phyloP scores from a whole-genome alignment of 2,797 vertebrate species.

The Monodelphis domestica region DNA sequence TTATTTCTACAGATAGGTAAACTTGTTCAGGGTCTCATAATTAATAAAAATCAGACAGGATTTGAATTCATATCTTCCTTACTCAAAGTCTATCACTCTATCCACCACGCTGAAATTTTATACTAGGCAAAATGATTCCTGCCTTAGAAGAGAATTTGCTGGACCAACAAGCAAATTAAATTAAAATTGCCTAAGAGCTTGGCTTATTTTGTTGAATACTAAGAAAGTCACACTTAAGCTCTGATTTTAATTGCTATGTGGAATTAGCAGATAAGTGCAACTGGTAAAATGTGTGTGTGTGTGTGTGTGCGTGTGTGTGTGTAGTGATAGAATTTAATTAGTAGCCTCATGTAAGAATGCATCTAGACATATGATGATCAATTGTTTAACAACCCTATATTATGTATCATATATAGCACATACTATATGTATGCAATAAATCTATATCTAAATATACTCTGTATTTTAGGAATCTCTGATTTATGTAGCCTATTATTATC shows the following conservation, averaged over 20 bases:
- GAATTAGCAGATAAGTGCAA: not conserved
- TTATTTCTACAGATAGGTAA: not conserved
- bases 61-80: not conserved
- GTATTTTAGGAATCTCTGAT: not conserved
- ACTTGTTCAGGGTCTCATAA: not conserved
- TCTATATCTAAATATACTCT: not conserved
- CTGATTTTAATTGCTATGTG: not conserved
- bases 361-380: not conserved
- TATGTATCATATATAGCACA: not conserved
- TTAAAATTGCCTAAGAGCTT: not conserved
- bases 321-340: not conserved
- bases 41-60: not conserved
- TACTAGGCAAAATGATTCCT: not conserved
- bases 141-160: not conserved
- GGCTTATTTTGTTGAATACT: not conserved
- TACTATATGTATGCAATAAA: not conserved
- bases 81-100: not conserved
- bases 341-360: not conserved
- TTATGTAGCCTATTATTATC: not conserved
- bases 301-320: no score
- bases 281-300: not conserved
- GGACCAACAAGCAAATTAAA: not conserved
- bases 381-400: not conserved
- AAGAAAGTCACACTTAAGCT: not conserved
- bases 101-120: not conserved